phyloP scores from a whole-genome alignment of 2,797 vertebrate genomes.

The Pristis pectinata region DNA sequence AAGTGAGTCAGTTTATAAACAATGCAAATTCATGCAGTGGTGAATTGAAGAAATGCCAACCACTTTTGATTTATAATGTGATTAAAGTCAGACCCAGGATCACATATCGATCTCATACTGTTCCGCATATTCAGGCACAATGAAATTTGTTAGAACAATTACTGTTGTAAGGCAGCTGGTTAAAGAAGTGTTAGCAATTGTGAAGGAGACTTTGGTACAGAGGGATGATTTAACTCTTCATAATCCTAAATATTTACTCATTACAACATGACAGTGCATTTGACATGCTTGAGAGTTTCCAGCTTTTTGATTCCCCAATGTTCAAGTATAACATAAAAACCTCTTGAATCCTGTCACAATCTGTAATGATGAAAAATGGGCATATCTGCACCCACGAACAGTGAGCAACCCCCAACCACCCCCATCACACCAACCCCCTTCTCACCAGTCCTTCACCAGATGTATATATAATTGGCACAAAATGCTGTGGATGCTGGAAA shows the following conservation, averaged over 20 bases:
- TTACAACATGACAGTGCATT: not conserved
- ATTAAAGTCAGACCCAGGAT: not conserved
- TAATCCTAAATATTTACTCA: not conserved
- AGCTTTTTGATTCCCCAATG: not conserved
- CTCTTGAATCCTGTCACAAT: not conserved
- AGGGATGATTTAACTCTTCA: not conserved
- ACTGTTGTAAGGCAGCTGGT: not conserved
- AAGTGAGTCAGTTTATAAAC: not conserved
- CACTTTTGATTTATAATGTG: not conserved
- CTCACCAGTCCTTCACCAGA: no score
- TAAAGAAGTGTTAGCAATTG: not conserved
- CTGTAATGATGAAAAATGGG: not conserved
- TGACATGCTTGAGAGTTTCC: not conserved
- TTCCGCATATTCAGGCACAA: slow-evolving; percentile 4
- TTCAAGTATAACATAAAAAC: not conserved
- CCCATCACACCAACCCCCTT: no score
- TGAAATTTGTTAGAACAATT: not conserved
- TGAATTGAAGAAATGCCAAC: not conserved
- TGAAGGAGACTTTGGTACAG: not conserved
- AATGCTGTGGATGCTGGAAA: not conserved
- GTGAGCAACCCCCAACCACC: not conserved
- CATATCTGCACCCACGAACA: not conserved
- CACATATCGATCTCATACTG: not conserved
- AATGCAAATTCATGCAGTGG: not conserved
- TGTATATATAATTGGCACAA: not conserved